Evolutionary conservation across 30 jellyfish, hydroid and myxozoan genomes (phyloP), one percentile per base, ranked within the genome.

Genomic region (Calvadosia cruxmelitensis): DNA sequence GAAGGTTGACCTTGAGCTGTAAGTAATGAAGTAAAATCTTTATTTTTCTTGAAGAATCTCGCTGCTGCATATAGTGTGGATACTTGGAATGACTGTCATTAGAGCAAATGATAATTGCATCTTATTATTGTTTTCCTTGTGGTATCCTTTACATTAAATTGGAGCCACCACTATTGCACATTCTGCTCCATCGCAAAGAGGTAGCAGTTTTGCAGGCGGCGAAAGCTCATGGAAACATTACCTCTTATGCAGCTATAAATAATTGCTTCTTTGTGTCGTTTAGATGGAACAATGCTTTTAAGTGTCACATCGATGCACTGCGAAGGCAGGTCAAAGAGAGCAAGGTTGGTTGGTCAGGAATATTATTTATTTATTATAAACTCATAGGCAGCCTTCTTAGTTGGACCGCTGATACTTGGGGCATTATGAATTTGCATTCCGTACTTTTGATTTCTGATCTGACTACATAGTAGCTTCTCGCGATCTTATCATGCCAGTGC

Each of bases 271-370:
- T 24, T 27, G 24, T 52, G 42, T 70, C 2, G 15, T 69, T 27
- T 68, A 85, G 96, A 33, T 85, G 96, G 96, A 85, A 85, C 50
- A 72, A 75, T 85, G 96, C 94, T 29, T 85, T 85, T 52, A 85
- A 85, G 75, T 91, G 85, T 34, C 96, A 85, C 82, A 85, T 85
- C 33, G 96, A 85, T 69, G 70, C 49, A 35, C 77, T 85, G 34
- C 71, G 96, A 36, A 84, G 72, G 10, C 75, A 78, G 16, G 33
- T 78, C 68, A 85, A 85, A 50, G 94, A 78, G 35, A 84, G 76
- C 69, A 72, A 52, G 78, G 84, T 79, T 34, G 20, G 31, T 27
- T 57, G 1, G 31, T n/a, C 49, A 29, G 27, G 63, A 25, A 28
- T 12, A 36, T 29, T 25, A 20, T 31, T 33, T 50, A 10, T 31